Conservation (phyloP, 1,140 invertebrate genomes). For the Panulirus ornatus region DNA sequence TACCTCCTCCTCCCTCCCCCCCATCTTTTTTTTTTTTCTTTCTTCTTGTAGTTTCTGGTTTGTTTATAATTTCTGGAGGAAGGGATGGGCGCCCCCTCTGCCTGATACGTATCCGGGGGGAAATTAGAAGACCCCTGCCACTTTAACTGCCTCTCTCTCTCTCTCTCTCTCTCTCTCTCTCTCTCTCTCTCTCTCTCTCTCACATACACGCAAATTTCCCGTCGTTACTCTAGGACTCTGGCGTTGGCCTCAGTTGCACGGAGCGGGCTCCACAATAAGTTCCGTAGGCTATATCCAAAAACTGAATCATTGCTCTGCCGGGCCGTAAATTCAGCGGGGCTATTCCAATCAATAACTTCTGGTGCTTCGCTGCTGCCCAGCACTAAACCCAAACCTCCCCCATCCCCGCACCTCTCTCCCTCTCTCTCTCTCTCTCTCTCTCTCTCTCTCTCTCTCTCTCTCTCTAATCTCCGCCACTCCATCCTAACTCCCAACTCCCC, state of each 20-base stretch:
- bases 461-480: background rate
- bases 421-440: background rate
- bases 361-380: slow-evolving; percentile 17
- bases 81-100: background rate
- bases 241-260: background rate
- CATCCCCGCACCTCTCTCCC: background rate
- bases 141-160: background rate
- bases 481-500: background rate
- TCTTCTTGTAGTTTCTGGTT: too few species aligned
- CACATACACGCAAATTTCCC: background rate
- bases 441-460: background rate
- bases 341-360: slow-evolving; percentile 57
- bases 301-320: slow-evolving; percentile 53
- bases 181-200: slow-evolving; percentile 5
- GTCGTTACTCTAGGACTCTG: background rate
- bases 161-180: slow-evolving; percentile 23
- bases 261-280: slow-evolving; percentile 42
- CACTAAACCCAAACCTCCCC: background rate
- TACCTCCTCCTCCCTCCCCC: slow-evolving; percentile 17
- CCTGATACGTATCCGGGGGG: too few species aligned
- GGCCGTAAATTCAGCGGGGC: slow-evolving; percentile 49
- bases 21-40: background rate
- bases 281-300: slow-evolving; percentile 49
- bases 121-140: background rate
- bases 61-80: too few species aligned